A percentile compares a stretch with the other conserved stretches of the same genome.
These are phyloP conservation scores for Lepidotrigona ventralis DNA, from an alignment of 1,140 invertebrate genomes.

Conservation along the genomic window DNA sequence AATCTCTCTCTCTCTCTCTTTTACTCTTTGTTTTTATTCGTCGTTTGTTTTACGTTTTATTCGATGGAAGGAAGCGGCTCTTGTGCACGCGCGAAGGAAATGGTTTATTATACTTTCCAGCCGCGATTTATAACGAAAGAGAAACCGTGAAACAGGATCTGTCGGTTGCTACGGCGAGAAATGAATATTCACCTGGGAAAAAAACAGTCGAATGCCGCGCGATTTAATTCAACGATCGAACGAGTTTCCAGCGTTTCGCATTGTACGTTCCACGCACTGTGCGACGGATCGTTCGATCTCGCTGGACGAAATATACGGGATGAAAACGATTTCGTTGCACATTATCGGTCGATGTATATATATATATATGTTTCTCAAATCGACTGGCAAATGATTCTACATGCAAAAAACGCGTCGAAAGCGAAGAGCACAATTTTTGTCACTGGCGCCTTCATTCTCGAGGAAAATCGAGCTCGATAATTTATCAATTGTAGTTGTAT, in stretches of 20 bases:
- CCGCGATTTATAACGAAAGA: background rate
- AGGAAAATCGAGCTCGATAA: too few species aligned
- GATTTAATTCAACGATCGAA: background rate
- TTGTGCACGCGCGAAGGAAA: slow-evolving; percentile 1
- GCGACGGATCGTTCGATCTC: too few species aligned
- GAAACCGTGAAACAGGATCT: slow-evolving; percentile 24
- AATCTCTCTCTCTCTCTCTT: background rate
- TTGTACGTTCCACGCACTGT: background rate
- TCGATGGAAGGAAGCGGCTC: background rate
- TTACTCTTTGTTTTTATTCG: too few species aligned
- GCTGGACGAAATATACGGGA: too few species aligned
- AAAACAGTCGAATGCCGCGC: background rate
- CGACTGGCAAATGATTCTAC: too few species aligned
- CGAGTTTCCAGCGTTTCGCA: background rate
- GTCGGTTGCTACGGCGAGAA: background rate
- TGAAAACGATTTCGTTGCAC: too few species aligned
- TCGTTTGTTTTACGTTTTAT: background rate
- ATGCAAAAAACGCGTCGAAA: too few species aligned
- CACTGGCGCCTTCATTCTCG: too few species aligned
- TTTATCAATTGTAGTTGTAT: too few species aligned
- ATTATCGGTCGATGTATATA: too few species aligned
- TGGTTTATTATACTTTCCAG: background rate
- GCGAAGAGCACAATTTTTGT: too few species aligned
- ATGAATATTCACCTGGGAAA: slow-evolving; percentile 16
- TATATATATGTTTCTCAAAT: too few species aligned